Evolutionary conservation across 2,888 invertebrate species (phyloP), one percentile per base, ranked within the genome.

Genomic region (Zhuqinia jingwanae): DNA sequence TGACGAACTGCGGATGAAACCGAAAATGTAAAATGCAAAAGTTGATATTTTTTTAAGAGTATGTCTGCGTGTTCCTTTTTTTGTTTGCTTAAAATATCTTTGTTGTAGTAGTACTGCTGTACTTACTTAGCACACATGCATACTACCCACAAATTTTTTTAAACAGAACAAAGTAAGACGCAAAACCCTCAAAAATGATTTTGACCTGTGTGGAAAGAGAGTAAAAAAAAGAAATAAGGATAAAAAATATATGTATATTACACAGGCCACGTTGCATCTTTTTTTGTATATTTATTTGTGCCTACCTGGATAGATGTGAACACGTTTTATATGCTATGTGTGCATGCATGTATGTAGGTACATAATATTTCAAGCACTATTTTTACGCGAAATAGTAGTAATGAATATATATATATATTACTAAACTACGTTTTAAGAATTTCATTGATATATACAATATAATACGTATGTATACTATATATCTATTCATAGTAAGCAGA

Each of bases 141-240:
- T 22, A 56, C 22, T 20, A 56, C 11, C 22, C n/a, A n/a, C n/a
- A n/a, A n/a, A n/a, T n/a, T n/a, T n/a, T n/a, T 17, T 60, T 58
- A 22, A 58, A 25, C 6, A 22, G 20, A 58, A 25, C 75, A 83
- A 83, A 83, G 36, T 83, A 83, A 83, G 83, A 83, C 83, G 83
- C 83, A 83, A 76, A 83, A 76, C n/a, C 36, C 63, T n/a, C n/a
- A n/a, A 22, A 53, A 63, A 53, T 50, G 83, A 47, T 83, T 83
- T 83, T 83, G 83, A 83, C 83, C 83, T 65, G 68, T 70, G 79
- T 15, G 30, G 65, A 30, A 27, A 22, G 15, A 27, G 30, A 27
- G 13, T 50, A 13, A n/a, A 10, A 50, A n/a, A 13, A 50, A 50
- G 58, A 22, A 58, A 13, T 25, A 22, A 58, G 58, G 58, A 58